Base-by-base conservation (phyloP, 2,888 invertebrate species). In the Lycophotia porphyrea region DNA sequence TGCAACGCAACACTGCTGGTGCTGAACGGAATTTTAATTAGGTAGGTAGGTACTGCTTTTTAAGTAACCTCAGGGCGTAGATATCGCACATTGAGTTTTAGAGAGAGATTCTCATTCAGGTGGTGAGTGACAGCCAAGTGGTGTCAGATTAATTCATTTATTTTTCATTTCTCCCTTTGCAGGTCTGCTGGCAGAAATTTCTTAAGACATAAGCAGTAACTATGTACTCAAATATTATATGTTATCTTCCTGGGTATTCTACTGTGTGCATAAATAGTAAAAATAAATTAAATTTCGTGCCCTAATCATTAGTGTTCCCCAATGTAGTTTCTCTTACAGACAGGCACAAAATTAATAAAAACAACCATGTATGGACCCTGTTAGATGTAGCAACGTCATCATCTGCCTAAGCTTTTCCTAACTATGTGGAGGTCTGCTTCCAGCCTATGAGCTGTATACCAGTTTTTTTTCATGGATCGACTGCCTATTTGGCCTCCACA, bases 1-100 rank as follows among this genome's bases (percentile, higher is more conserved):
- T 93, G 88, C 90, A 87, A 82, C 76, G 82, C 87, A 88, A 82
- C 88, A 87, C 88, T 79, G 36, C 71, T 78, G 71, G 73, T 85
- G 71, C 76, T 77, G 77, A 60, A 61, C 55, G 61, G 79, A 85
- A 84, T 84, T 78, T 82, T 82, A 88, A 89, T 87, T 77, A 66
- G 65, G n/a, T 74, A 11, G 34, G 21, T 34, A 44, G 44, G 39
- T 39, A 86, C 88, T 75, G 52, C 34, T 81, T 87, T 83, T 80
- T 80, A 74, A 74, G 77, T 65, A 39, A 39, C 61, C 61, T n/a
- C n/a, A 15, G 36, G 7, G 61, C n/a, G 15, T 61, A 24, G 61
- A 36, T 36, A 21, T 15, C 7, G 5, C 21, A 24, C 11, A 34
- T 24, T 2, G 36, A 61, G 36, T 7, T 36, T 61, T 13, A 24